Evolutionary conservation across 2,888 invertebrate species (phyloP), one percentile per base, ranked within the genome.

Genomic region (Steromphala cineraria): DNA sequence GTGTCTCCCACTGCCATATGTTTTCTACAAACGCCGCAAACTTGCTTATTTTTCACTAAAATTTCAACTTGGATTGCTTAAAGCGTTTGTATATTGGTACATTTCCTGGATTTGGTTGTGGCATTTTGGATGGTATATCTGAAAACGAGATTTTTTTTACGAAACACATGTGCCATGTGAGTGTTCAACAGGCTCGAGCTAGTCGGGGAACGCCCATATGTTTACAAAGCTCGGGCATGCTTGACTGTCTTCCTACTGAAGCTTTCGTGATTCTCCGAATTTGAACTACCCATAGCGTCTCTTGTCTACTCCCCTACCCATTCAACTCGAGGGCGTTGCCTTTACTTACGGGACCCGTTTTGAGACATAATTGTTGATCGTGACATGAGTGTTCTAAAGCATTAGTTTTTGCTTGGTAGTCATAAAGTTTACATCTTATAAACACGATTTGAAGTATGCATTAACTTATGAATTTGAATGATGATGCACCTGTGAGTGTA

Each of bases 191-290:
- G 19, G 71, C 71, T 36, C 8, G 80, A 62, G 80, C 55, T 40
- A 79, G 46, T 46, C 53, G 78, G 80, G 81, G 75, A 79, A 81
- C 81, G 81, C 81, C 81, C 81, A 81, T 80, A 52, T 80, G 75
- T 80, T 75, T 75, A 75, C 75, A 62, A 75, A 40, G 53, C 55
- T 24, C 8, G 15, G n/a, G 53, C 52, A 78, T 62, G 78, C 78
- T 46, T 78, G 67, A 62, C 19, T 62, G 78, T 46, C 62, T 52
- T 78, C 40, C 28, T 17, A 71, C 40, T 71, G 71, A 40, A 62
- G 24, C 15, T 8, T 15, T 28, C 62, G 62, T 62, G 62, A 62
- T 62, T 62, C 62, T 10, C 10, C 2, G 62, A 28, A 28, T 15
- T 28, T 62, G 62, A 28, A 5, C 10, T 62, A 24, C 62, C 62